Evolutionary conservation across 2,113 vertebrate species (phyloP).

Genomic region (Apaloderma vittatum): DNA sequence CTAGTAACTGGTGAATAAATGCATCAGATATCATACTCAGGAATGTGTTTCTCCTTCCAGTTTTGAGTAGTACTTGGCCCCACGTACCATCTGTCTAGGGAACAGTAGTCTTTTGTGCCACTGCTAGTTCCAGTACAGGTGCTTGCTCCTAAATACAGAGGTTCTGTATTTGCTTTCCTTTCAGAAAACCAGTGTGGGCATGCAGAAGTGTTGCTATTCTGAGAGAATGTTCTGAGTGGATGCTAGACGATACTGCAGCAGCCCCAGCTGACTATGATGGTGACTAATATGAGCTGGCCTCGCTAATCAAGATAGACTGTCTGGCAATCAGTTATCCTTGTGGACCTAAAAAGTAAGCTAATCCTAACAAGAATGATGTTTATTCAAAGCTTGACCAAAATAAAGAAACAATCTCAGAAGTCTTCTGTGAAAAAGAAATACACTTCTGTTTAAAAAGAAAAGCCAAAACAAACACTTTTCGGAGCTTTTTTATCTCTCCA

Average conservation of each 20-base stretch:
- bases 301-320: not conserved
- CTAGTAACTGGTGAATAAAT: not conserved
- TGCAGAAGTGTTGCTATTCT: not conserved
- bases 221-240: not conserved
- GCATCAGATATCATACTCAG: not conserved
- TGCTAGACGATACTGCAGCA: not conserved
- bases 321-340: not conserved
- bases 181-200: not conserved
- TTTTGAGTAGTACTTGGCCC: not conserved
- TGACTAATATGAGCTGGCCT: not conserved
- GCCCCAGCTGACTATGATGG: not conserved
- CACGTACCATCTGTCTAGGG: not conserved
- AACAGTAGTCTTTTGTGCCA: not conserved
- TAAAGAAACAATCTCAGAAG: not conserved
- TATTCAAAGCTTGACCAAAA: not conserved
- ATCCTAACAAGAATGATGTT: not conserved
- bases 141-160: not conserved
- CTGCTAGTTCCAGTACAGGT: not conserved
- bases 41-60: not conserved
- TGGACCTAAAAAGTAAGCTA: not conserved
- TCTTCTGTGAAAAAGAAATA: not conserved
- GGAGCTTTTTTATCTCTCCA: not conserved
- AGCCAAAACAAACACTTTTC: not conserved
- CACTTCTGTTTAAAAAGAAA: not conserved
- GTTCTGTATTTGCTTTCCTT: not conserved